Base-by-base conservation (phyloP, 2,888 invertebrate species). In the Isotomurus palustris region DNA sequence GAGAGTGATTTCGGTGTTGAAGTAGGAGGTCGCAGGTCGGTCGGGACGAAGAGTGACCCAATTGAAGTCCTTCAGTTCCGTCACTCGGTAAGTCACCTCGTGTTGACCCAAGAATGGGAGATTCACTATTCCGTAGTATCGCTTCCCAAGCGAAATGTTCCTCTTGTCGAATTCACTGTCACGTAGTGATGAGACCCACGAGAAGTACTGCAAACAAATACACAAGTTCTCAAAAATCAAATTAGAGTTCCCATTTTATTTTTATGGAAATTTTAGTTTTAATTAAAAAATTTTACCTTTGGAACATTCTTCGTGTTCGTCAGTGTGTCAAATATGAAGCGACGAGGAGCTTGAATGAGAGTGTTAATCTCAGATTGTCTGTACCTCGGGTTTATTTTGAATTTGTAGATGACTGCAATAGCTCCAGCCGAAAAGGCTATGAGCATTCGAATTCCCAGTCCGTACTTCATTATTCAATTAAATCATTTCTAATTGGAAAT, bases 91-190 rank as follows among this genome's bases (percentile, higher is more conserved):
- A 12, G 29, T 49, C 17, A 66, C 43, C 38, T 66, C 54, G 29
- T 69, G 67, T 38, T 67, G 66, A 1, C 69, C 67, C 27, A 69
- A 48, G 51, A 67, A 69, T 12, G 69, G 69, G 45, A 69, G 27
- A 44, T 67, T 63, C 10, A 67, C 56, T 19, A 60, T 64, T 5
- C 62, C 69, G 38, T 59, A 56, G 48, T 67, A 69, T 21, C 59
- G 35, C 52, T 69, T 66, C n/a, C 67, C 69, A 29, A 66, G 51
- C 3, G 66, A 58, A 3, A 67, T 27, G 24, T 63, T 67, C 25
- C 66, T 47, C 50, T 58, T 62, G 57, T 69, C 67, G n/a, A 43
- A 55, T 25, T 55, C 28, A 17, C 53, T 45, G 28, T 62, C 59
- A 8, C 56, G 28, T 3, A 69, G 36, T 1, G 45, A 41, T 17